A percentile compares a stretch with the other conserved stretches of the same genome.
Evolutionary conservation across 2,888 invertebrate genomes (phyloP).

Genomic region (Biston betularia): DNA sequence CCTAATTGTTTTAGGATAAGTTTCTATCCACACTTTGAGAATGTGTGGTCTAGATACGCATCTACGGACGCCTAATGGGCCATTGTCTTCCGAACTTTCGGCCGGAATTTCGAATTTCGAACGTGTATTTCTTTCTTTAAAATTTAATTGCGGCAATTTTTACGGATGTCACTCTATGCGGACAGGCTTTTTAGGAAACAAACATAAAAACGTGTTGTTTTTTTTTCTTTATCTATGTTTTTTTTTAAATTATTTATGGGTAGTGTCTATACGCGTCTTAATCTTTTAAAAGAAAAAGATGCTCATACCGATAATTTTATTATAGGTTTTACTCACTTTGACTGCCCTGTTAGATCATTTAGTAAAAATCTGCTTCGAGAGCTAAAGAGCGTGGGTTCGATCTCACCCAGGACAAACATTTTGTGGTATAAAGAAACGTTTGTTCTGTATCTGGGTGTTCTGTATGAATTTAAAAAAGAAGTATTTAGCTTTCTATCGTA

Average conservation of each 20-base stretch:
- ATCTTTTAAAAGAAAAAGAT: background rate
- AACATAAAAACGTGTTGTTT: conserved; percentile 26
- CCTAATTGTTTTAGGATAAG: no score
- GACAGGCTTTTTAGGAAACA: conserved; percentile 53
- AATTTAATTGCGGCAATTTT: conserved; percentile 83
- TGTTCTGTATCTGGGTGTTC: no score
- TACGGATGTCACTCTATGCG: conserved; percentile 71
- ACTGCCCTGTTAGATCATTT: no score
- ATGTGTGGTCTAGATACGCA: conserved; percentile 71
- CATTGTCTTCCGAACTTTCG: conserved; percentile 71
- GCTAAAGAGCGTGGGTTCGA: no score
- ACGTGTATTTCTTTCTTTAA: conserved; percentile 66
- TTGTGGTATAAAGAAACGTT: no score
- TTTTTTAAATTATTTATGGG: conserved; percentile 13
- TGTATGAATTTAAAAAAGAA: no score
- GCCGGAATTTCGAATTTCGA: conserved; percentile 61
- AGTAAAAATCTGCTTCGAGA: no score
- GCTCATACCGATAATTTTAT: no score
- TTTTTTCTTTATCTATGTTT: conserved; percentile 16
- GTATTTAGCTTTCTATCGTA: no score
- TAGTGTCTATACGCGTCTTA: conserved; percentile 14
- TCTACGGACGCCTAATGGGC: conserved; percentile 79
- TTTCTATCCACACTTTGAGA: conserved; percentile 26
- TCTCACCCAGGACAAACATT: no score
- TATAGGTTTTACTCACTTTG: no score